Conservation (phyloP, 2,888 invertebrate species). For the Boloria euphrosyne region DNA sequence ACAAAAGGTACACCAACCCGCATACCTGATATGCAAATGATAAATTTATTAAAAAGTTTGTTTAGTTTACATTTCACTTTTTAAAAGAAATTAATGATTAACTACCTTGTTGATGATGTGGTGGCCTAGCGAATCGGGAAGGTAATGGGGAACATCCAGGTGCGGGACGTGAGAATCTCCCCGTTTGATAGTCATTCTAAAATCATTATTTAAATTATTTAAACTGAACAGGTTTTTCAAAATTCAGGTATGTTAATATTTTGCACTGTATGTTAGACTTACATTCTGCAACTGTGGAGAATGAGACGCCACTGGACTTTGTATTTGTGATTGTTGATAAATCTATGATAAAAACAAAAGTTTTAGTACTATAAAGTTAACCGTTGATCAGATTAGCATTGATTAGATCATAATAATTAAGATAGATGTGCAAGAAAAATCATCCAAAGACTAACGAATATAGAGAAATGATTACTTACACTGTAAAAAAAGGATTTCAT, state of each 20-base stretch:
- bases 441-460: constrained; percentile 34
- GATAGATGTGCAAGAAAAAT: background rate
- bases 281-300: constrained; percentile 77
- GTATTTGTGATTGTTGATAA: constrained; percentile 77
- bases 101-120: constrained; percentile 74
- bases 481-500: too few species aligned
- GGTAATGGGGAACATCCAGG: constrained; percentile 74
- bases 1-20: constrained; percentile 73
- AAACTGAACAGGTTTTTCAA: too few species aligned
- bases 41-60: background rate
- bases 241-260: too few species aligned
- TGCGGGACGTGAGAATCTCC: constrained; percentile 70
- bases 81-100: background rate
- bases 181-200: constrained; percentile 65
- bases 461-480: background rate
- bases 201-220: background rate
- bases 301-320: constrained; percentile 75
- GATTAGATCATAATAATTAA: too few species aligned
- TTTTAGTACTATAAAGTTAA: background rate
- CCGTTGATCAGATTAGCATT: too few species aligned
- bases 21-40: constrained; percentile 62
- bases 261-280: constrained; percentile 44
- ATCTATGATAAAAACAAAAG: constrained; percentile 55
- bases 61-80: background rate
- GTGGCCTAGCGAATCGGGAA: constrained; percentile 71